Evolutionary conservation across 2,888 invertebrate species (phyloP).

Genomic region (Caradrina kadenii): DNA sequence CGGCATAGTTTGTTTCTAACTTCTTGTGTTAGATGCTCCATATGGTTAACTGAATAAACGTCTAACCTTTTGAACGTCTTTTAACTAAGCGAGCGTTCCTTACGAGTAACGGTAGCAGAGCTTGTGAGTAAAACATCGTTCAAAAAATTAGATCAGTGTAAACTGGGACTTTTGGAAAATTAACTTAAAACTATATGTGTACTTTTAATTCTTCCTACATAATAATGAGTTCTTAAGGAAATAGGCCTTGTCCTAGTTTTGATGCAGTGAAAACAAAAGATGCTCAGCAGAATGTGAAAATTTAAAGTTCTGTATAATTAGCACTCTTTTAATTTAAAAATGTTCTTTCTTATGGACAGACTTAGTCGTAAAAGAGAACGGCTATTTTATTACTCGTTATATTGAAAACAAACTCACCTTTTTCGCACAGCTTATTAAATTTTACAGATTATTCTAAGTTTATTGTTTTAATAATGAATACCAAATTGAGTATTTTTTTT

Average conservation of each 20-base stretch:
- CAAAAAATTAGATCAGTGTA: too few species aligned
- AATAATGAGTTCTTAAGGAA: slow-evolving; percentile 40
- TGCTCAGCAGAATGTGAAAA: slow-evolving; percentile 44
- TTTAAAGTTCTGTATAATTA: slow-evolving; percentile 35
- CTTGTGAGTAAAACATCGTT: too few species aligned
- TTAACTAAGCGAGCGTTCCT: not conserved
- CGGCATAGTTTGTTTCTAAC: too few species aligned
- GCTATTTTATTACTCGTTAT: slow-evolving; percentile 15
- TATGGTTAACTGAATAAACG: not conserved
- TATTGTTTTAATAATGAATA: too few species aligned
- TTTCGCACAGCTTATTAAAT: not conserved
- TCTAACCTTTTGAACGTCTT: not conserved
- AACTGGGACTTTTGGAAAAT: not conserved
- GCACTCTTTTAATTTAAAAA: slow-evolving; percentile 36
- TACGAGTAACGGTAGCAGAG: not conserved
- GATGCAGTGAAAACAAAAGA: slow-evolving; percentile 49
- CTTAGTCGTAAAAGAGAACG: slow-evolving; percentile 3
- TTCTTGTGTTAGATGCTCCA: not conserved
- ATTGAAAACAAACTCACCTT: slow-evolving; percentile 5
- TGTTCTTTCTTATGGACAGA: not conserved
- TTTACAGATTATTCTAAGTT: too few species aligned
- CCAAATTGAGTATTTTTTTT: not conserved
- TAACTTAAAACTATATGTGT: slow-evolving; percentile 10
- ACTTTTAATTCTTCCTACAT: slow-evolving; percentile 7
- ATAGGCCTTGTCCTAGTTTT: slow-evolving; percentile 44